Evolutionary conservation across 2,888 invertebrate genomes (phyloP).

Genomic region (Oligia latruncula): DNA sequence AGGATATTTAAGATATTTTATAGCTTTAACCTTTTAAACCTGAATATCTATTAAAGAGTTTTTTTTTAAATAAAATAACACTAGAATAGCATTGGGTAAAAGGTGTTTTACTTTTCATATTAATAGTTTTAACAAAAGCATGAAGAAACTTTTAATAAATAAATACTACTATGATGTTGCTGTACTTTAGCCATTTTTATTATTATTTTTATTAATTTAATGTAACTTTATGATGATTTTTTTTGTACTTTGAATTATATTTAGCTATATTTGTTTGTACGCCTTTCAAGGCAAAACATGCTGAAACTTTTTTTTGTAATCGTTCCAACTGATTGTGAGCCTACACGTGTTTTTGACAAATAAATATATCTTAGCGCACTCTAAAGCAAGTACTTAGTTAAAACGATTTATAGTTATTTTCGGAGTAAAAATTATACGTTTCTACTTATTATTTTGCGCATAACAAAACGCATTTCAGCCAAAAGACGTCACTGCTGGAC

Average conservation of each 20-base stretch:
- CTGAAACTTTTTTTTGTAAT: too few species aligned
- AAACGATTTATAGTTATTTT: constrained; percentile 23
- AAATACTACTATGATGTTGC: too few species aligned
- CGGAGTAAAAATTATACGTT: background rate
- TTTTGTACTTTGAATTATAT: too few species aligned
- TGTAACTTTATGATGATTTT: too few species aligned
- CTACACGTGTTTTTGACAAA: too few species aligned
- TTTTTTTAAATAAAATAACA: constrained; percentile 26
- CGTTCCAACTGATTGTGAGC: too few species aligned
- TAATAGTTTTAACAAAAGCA: constrained; percentile 1
- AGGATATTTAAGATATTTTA: constrained; percentile 7
- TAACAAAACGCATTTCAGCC: background rate
- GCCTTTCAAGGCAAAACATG: too few species aligned
- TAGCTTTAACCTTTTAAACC: background rate
- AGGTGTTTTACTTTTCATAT: constrained; percentile 26
- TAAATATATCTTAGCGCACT: background rate
- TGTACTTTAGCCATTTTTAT: too few species aligned
- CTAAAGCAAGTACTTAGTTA: constrained; percentile 11
- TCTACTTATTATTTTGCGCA: background rate
- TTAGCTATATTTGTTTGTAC: too few species aligned
- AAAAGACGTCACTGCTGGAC: too few species aligned
- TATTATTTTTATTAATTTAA: too few species aligned
- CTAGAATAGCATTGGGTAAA: background rate
- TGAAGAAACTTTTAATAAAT: too few species aligned
- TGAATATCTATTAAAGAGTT: background rate